Evolutionary conservation across 2,113 vertebrate genomes (phyloP), one percentile per base, ranked within the genome.

Genomic region (Chunga burmeisteri): DNA sequence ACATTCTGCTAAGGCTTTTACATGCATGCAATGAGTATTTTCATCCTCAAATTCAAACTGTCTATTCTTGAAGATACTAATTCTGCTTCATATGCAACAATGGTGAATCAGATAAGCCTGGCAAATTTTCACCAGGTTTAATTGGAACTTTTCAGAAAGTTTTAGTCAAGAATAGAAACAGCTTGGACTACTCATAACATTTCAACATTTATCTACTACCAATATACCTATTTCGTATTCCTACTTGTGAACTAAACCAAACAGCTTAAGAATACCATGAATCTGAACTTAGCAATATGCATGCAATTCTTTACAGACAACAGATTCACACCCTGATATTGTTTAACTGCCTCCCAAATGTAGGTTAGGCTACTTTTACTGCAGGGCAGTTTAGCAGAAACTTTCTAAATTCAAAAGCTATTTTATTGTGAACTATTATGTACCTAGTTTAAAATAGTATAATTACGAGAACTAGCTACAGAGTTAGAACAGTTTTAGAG

Each of bases 71-170:
- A 82, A 59, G 7, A 42, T 13, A 42, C 2, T 32, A 66, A 61
- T 42, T 75, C 52, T 71, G 19, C 25, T 79, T 67, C 38, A n/a
- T 9, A 50, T 4, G 11, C 27, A 53, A 67, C 34, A 74, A 26
- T 0, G 0, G 3, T 34, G 13, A 50, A 53, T 18, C 9, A 36
- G 11, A 49, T 23, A 87, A 62, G 58, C 4, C 6, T 6, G 1
- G 5, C 78, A 23, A 22, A 17, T 11, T 38, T 62, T 86, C 38
- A 34, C 4, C 6, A 10, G 17, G 34, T 32, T 52, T 36, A 66
- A 49, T 1, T 8, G 13, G 15, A 92, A 46, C 17, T 75, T 58
- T 66, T 46, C n/a, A 63, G 10, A 86, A 77, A 53, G 50, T 3
- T 70, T 87, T 46, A n/a, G 6, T 58, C 12, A 58, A 71, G 6